phyloP scores from a whole-genome alignment of 2,113 vertebrate species.

The Silurus glanis region DNA sequence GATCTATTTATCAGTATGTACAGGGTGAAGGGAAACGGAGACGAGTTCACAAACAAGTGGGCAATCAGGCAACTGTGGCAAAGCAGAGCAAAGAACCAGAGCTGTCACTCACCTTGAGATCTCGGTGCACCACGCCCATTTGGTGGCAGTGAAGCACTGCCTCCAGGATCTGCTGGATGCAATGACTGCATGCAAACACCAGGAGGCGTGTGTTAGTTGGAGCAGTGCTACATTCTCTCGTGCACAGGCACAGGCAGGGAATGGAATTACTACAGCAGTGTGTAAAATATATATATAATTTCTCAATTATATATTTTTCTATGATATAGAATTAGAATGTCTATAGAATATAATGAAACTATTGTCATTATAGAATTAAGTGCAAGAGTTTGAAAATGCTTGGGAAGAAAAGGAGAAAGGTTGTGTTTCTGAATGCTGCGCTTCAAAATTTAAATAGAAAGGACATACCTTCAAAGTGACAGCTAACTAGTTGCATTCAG shows the following conservation, averaged over 20 bases:
- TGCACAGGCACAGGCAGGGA: slow-evolving; percentile 57
- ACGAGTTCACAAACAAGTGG: slow-evolving; percentile 13
- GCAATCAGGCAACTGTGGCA: slow-evolving; percentile 20
- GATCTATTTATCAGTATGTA: not conserved
- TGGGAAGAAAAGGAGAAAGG: not conserved
- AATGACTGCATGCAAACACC: slow-evolving; percentile 91
- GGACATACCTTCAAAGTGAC: no score
- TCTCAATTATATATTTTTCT: not conserved
- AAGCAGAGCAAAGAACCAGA: slow-evolving; percentile 25
- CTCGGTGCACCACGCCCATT: slow-evolving; percentile 96
- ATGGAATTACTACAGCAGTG: slow-evolving; percentile 19
- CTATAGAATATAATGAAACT: not conserved
- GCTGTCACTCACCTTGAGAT: slow-evolving; percentile 90
- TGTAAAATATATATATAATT: not conserved
- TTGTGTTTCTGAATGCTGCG: not conserved
- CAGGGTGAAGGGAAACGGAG: not conserved
- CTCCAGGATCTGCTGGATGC: slow-evolving; percentile 98
- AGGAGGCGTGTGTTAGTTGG: slow-evolving; percentile 77
- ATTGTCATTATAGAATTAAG: not conserved
- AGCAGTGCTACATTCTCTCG: slow-evolving; percentile 64
- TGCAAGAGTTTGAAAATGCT: not conserved
- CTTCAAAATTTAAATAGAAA: not conserved
- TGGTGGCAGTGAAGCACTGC: slow-evolving; percentile 95
- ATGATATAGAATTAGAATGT: not conserved
- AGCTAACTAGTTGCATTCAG: not conserved